phyloP scores from a whole-genome alignment of 2,888 invertebrate species.

The Copidosoma aretas region DNA sequence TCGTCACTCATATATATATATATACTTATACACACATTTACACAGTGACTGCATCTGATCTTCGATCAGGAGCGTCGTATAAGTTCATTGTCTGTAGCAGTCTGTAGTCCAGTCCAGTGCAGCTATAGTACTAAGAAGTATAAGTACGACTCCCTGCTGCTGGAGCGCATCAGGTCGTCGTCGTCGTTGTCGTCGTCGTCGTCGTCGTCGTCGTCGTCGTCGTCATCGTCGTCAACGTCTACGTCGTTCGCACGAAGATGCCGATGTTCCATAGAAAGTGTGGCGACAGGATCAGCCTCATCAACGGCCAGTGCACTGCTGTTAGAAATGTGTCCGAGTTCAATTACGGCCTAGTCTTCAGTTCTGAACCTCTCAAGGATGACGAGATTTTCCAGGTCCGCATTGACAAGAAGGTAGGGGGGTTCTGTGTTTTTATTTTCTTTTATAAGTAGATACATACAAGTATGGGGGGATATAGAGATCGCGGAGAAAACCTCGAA shows the following conservation, averaged over 20 bases:
- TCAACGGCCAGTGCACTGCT: constrained; percentile 84
- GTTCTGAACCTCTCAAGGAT: constrained; percentile 79
- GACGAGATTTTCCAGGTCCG: constrained; percentile 86
- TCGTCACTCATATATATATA: too few species aligned
- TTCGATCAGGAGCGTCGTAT: too few species aligned
- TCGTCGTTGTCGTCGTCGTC: neutral
- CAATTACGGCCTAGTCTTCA: constrained; percentile 87
- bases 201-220: too few species aligned
- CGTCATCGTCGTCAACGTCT: too few species aligned
- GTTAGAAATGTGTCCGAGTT: constrained; percentile 81
- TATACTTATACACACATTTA: too few species aligned
- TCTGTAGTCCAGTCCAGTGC: too few species aligned
- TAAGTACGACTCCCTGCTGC: neutral
- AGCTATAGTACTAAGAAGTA: too few species aligned
- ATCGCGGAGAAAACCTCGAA: too few species aligned
- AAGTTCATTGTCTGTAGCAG: too few species aligned
- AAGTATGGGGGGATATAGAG: too few species aligned
- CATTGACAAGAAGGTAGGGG: constrained; percentile 87
- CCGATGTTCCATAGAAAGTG: constrained; percentile 76
- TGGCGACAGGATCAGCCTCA: constrained; percentile 83
- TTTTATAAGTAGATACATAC: neutral
- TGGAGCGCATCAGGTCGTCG: neutral
- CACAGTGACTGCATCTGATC: too few species aligned
- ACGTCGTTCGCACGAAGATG: constrained; percentile 12
- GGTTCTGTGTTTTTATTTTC: too few species aligned